Base-by-base conservation (phyloP, 2,113 vertebrate species). In the Leptobrachium ailaonicum region DNA sequence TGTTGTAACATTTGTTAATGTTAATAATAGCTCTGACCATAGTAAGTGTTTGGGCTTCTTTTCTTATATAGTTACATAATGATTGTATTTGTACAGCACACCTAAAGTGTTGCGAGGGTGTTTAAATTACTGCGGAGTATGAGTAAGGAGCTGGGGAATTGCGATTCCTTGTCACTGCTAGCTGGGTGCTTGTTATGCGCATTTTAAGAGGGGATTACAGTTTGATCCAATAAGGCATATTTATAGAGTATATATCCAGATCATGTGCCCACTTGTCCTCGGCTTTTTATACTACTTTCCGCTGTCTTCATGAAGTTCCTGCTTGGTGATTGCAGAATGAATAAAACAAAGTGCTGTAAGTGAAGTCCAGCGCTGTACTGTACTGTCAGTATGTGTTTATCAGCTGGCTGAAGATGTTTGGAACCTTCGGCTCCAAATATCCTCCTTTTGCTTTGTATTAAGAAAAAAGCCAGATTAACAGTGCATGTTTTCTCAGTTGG, bases 111-210 rank as follows among this genome's bases (percentile, higher is more conserved):
- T 75, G 66, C 43, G n/a, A 66, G 60, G n/a, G n/a, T 56, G 64
- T 76, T 56, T 76, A 68, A 76, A 76, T 76, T 53, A 64, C 66
- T 20, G 7, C 2, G 11, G 66, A 76, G 56, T 8, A 42, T 12
- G 53, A 76, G 47, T 42, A 43, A 12, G 20, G 11, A 40, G 47
- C 75, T 43, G 14, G 47, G 64, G 64, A 68, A 64, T 20, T 58
- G 64, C n/a, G 75, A 76, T 76, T 56, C 45, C 66, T 68, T 64
- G 53, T 76, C 75, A 68, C 32, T 56, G 12, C 32, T 20, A 68
- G 64, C 64, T 76, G 64, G 64, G 47, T 76, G 64, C 75, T 76
- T 68, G 64, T 67, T 76, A 68, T 67, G 41, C 41, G 42, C 47
- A 14, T 68, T 47, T 76, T 76, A 68, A 76, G 3, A 56, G 47